Conservation (phyloP, 2,888 invertebrate genomes). For the Girardia tigrina region DNA sequence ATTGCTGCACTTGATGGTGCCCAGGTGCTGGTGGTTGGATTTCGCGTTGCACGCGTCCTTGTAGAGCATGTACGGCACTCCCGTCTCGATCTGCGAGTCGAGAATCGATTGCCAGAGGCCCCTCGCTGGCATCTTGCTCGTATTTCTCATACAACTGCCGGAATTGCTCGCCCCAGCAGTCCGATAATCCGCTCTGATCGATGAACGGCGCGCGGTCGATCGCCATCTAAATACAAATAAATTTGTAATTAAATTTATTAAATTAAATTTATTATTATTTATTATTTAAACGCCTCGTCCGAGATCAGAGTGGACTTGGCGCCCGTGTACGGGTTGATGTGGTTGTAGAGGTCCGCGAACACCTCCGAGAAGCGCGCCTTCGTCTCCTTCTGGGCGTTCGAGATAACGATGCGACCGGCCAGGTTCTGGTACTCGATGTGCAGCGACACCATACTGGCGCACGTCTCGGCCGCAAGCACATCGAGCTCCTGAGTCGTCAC, state of each 20-base stretch:
- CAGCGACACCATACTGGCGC: conserved; percentile 90
- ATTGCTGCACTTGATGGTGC: conserved; percentile 93
- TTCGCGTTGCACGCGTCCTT: conserved; percentile 82
- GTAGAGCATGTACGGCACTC: conserved; percentile 72
- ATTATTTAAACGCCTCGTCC: conserved; percentile 63
- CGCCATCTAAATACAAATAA: conserved; percentile 99
- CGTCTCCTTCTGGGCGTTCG: conserved; percentile 94
- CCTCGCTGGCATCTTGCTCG: conserved; percentile 67
- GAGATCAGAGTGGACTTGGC: conserved; percentile 69
- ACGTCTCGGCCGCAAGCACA: conserved; percentile 90
- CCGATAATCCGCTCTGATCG: conserved; percentile 82
- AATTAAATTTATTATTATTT: too few species aligned
- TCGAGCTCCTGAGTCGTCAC: conserved; percentile 92
- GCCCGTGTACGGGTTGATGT: conserved; percentile 61
- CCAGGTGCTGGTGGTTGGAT: conserved; percentile 91
- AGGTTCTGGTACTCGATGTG: conserved; percentile 79
- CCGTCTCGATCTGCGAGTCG: conserved; percentile 74
- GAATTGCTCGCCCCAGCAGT: conserved; percentile 88
- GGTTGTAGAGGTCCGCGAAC: conserved; percentile 69
- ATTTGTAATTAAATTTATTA: too few species aligned
- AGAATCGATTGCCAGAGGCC: conserved; percentile 69
- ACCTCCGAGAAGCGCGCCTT: conserved; percentile 84
- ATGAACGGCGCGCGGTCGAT: too few species aligned
- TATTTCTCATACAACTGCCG: conserved; percentile 71
- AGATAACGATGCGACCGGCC: conserved; percentile 71